These are phyloP conservation scores for Steinernema khuongi DNA, from an alignment of 1,140 invertebrate species.

Conservation along the genomic window DNA sequence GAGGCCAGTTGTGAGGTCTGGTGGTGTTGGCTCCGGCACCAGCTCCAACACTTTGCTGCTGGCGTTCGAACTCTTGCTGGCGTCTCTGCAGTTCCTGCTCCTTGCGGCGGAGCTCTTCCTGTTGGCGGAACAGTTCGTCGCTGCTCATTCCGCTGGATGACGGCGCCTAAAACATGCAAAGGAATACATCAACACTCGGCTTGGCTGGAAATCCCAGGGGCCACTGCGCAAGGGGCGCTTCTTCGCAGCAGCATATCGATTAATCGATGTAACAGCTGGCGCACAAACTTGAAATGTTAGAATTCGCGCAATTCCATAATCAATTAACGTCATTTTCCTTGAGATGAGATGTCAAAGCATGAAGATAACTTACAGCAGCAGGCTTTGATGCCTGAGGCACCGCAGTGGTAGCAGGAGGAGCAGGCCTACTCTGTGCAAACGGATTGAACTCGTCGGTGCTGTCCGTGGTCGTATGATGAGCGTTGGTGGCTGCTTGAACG, in stretches of 20 bases:
- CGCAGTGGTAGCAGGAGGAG: constrained; percentile 23
- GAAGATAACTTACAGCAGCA: constrained; percentile 18
- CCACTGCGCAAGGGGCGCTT: neutral
- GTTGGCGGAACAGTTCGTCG: constrained; percentile 57
- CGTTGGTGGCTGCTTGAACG: constrained; percentile 38
- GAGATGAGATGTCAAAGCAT: neutral
- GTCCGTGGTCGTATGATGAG: neutral
- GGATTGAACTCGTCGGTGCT: constrained; percentile 56
- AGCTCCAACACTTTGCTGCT: constrained; percentile 30
- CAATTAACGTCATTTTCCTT: neutral
- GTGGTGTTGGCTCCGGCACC: constrained; percentile 27
- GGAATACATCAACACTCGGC: neutral
- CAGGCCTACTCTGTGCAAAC: constrained; percentile 38
- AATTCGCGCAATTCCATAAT: neutral
- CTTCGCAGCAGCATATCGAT: constrained; percentile 21
- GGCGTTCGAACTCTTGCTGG: constrained; percentile 53
- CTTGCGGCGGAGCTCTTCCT: constrained; percentile 52
- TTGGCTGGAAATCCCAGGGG: neutral
- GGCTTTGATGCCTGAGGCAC: constrained; percentile 19
- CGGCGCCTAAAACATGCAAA: constrained; percentile 33
- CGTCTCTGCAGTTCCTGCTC: constrained; percentile 54
- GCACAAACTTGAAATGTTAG: neutral
- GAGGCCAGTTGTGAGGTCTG: constrained; percentile 90
- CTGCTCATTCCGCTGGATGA: constrained; percentile 26
- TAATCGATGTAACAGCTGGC: constrained; percentile 14